phyloP scores from a whole-genome alignment of 2,888 invertebrate species.

The Dolichopus griseipennis region DNA sequence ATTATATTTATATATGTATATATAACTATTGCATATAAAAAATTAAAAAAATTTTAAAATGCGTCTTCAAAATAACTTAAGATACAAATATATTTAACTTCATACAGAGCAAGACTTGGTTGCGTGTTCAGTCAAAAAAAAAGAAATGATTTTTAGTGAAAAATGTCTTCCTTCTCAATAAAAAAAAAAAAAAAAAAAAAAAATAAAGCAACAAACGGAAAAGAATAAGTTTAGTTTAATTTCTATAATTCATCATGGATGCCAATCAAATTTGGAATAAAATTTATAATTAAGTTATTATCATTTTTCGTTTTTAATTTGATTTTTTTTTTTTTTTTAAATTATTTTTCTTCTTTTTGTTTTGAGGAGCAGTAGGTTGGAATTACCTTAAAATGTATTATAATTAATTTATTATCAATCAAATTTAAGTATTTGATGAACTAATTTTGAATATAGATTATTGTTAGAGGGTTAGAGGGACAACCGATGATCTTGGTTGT shows the following conservation, averaged over 20 bases:
- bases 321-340: not conserved
- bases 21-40: too few species aligned
- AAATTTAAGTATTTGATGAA: not conserved
- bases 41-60: too few species aligned
- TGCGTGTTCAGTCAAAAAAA: not conserved
- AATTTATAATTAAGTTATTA: conserved; percentile 3
- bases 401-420: not conserved
- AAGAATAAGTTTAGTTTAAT: not conserved
- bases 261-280: not conserved
- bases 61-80: too few species aligned
- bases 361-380: not conserved
- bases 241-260: conserved; percentile 6
- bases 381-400: not conserved
- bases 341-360: not conserved
- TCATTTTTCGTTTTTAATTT: not conserved
- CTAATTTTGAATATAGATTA: not conserved
- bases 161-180: conserved; percentile 3
- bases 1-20: too few species aligned
- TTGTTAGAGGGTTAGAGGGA: too few species aligned
- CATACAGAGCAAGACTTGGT: too few species aligned
- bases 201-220: not conserved
- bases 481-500: too few species aligned
- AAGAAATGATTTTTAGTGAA: not conserved
- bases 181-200: too few species aligned
- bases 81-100: too few species aligned